phyloP scores from a whole-genome alignment of 1,140 invertebrate genomes.

The Akabosia matsudoensis region DNA sequence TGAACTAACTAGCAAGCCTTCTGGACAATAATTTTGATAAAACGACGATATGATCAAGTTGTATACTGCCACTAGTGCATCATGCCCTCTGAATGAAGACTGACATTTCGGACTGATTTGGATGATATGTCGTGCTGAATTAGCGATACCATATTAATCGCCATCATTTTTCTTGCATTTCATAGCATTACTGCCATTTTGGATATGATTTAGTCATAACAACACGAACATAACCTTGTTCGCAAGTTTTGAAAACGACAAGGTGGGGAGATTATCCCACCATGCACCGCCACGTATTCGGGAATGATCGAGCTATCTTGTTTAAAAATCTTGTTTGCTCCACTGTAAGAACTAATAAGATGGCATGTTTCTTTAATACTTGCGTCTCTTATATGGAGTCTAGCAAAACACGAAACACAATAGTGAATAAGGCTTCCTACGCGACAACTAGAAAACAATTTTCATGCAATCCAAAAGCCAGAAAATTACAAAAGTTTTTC shows the following conservation, averaged over 20 bases:
- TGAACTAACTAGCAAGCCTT: too few relatives aligned
- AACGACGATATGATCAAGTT: too few relatives aligned
- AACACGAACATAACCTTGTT: too few relatives aligned
- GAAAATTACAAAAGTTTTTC: too few relatives aligned
- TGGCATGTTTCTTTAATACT: not conserved
- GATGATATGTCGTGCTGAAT: constrained; percentile 10
- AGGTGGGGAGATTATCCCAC: not conserved
- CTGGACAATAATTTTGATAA: too few relatives aligned
- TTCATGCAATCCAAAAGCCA: too few relatives aligned
- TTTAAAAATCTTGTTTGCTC: not conserved
- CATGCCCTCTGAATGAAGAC: too few relatives aligned
- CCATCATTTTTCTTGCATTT: not conserved
- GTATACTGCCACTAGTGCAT: too few relatives aligned
- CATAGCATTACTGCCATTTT: not conserved
- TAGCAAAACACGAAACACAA: too few relatives aligned
- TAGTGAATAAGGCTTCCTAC: too few relatives aligned
- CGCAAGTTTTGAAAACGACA: not conserved
- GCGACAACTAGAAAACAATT: too few relatives aligned
- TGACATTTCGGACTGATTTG: not conserved
- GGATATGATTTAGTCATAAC: not conserved
- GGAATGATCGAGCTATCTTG: not conserved
- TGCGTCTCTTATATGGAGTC: not conserved
- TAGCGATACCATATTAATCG: not conserved
- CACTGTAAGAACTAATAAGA: not conserved
- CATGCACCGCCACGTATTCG: not conserved